Base-by-base conservation (phyloP, 2,888 invertebrate genomes). In the Ochropleura plecta region DNA sequence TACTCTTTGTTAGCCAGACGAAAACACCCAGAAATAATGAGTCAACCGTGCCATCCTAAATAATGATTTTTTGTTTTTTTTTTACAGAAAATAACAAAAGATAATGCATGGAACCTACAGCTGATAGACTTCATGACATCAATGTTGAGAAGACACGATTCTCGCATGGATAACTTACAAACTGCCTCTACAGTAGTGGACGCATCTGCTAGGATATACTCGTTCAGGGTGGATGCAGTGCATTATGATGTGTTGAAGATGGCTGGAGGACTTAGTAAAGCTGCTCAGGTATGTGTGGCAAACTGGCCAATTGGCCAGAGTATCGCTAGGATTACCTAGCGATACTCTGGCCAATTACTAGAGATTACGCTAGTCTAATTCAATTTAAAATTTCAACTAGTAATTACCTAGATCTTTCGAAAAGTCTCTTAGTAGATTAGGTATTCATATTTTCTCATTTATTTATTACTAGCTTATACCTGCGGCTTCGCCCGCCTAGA, bases 91-190 rank as follows among this genome's bases (percentile, higher is more conserved):
- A 98, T 99, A 86, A 99, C 97, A 89, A 97, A 97, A 67, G 98
- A 98, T 91, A 99, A 99, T 97, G 99, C 98, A 0, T 99, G 99
- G 97, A 98, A 97, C 82, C 95, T 99, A 3, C 98, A 98, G 82
- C 96, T 99, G 65, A 99, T 99, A 88, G 99, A 99, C 91, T 98
- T 98, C 86, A 97, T 99, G 97, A 97, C 98, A 0, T 97, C 97
- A 40, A 97, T 99, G 95, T 91, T 98, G n/a, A 96, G 97, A 59
- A 97, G 97, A 70, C 97, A 97, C 88, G 97, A 98, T 90, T 96
- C 97, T 4, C 97, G 97, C 10, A 96, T 98, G 94, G 97, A 98
- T 77, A 97, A 97, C 88, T 96, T 98, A 68, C 97, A 98, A 97
- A 97, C 98, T 16, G 99, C 98, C 1, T 98, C 98, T 66, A 98